Percentiles rank a stretch among this genome's conserved stretches.
Conservation (phyloP, 2,888 invertebrate species). For the Pterostichus madidus region DNA sequence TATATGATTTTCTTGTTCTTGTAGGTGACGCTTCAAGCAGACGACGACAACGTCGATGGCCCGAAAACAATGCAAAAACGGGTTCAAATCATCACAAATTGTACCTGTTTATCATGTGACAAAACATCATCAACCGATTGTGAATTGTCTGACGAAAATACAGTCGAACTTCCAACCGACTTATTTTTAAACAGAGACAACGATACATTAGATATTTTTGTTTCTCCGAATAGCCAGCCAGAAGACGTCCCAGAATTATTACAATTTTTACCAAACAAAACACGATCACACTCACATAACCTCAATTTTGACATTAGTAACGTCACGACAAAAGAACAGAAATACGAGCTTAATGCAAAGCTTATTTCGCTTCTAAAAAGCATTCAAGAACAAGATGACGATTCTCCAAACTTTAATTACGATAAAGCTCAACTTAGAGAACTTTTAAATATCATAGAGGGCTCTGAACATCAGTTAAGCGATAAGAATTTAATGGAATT, state of each 20-base stretch:
- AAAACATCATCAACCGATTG: conserved; percentile 77
- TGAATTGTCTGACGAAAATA: conserved; percentile 77
- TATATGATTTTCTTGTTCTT: conserved; percentile 56
- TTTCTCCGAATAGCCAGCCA: conserved; percentile 44
- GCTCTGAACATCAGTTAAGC: conserved; percentile 71
- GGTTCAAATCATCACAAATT: conserved; percentile 84
- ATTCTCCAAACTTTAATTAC: conserved; percentile 71
- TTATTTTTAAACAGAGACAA: conserved; percentile 74
- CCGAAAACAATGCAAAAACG: conserved; percentile 80
- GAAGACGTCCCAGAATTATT: conserved; percentile 74
- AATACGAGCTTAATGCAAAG: conserved; percentile 71
- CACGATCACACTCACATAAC: conserved; percentile 56
- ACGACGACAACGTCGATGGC: conserved; percentile 78
- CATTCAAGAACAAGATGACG: conserved; percentile 71
- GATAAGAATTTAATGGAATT: conserved; percentile 74
- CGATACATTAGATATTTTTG: conserved; percentile 67
- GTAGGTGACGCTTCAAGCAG: conserved; percentile 81
- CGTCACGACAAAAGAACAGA: conserved; percentile 69
- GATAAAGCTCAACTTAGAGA: conserved; percentile 73
- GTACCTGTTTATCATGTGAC: conserved; percentile 82
- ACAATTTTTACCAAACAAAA: conserved; percentile 67
- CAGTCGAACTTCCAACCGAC: conserved; percentile 76
- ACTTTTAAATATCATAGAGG: conserved; percentile 73
- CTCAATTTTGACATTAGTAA: conserved; percentile 60
- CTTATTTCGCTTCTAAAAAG: conserved; percentile 71